Percentiles rank a stretch among this genome's conserved stretches.
Evolutionary conservation across 2,797 vertebrate genomes (phyloP).

Genomic region (Myripristis jacobus): DNA sequence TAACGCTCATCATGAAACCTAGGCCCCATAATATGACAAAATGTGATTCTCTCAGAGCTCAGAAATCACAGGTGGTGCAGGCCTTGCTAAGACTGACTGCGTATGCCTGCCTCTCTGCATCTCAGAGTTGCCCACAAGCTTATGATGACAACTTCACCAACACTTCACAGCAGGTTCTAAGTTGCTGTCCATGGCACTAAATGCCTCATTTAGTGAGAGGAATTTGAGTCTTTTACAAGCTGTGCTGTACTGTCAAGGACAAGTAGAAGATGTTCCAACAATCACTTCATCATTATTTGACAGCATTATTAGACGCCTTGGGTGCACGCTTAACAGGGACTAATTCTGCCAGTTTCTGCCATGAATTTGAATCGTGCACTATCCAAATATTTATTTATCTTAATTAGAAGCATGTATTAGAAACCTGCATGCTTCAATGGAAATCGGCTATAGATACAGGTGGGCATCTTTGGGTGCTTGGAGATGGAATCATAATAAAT

Average conservation of each 20-base stretch:
- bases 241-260: slow-evolving; percentile 37
- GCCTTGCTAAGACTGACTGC: no score
- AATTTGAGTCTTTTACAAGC: slow-evolving; percentile 11
- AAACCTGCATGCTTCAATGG: no score
- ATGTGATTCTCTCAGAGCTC: background rate
- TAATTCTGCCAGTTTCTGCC: background rate
- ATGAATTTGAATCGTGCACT: background rate
- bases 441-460: no score
- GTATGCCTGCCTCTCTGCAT: background rate
- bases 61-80: background rate
- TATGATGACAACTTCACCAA: no score
- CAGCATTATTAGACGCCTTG: slow-evolving; percentile 9
- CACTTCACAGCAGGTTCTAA: slow-evolving; percentile 13
- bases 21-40: background rate
- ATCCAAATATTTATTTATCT: background rate
- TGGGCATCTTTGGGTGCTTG: no score
- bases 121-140: slow-evolving; percentile 1
- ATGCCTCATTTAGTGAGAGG: background rate
- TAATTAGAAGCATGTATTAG: background rate
- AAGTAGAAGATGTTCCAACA: background rate
- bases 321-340: background rate
- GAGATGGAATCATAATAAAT: no score
- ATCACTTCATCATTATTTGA: slow-evolving; percentile 25
- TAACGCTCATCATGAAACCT: background rate
- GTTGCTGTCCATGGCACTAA: background rate